Conservation (phyloP, 2,797 vertebrate species). For the Pantherophis alleghaniensis region DNA sequence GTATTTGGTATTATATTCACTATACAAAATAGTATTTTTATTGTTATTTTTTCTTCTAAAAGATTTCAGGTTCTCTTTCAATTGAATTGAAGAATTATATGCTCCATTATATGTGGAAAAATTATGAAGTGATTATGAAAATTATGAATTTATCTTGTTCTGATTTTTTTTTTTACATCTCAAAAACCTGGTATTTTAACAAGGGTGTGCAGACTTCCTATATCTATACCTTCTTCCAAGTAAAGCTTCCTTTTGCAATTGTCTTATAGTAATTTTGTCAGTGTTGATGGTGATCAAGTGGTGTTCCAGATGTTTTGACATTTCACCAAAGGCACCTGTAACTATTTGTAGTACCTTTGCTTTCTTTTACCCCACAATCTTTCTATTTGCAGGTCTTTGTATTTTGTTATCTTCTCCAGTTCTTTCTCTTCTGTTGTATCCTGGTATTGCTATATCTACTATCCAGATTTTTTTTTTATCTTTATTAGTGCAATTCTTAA, state of each 20-base stretch:
- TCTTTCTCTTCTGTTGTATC: background rate
- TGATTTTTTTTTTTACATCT: too few species aligned
- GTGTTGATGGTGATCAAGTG: background rate
- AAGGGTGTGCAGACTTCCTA: too few species aligned
- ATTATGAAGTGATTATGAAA: background rate
- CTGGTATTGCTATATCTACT: background rate
- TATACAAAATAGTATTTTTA: background rate
- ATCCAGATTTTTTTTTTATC: too few species aligned
- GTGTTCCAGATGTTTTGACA: background rate
- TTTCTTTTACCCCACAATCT: background rate
- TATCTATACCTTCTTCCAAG: background rate
- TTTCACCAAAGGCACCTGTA: background rate
- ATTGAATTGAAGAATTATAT: background rate
- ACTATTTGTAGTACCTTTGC: background rate
- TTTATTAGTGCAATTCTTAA: too few species aligned
- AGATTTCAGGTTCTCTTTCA: background rate
- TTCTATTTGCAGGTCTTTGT: background rate
- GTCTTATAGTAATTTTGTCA: background rate
- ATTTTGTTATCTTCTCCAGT: too few species aligned
- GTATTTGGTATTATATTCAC: background rate
- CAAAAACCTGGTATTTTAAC: too few species aligned
- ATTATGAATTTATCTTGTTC: too few species aligned
- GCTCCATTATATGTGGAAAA: background rate
- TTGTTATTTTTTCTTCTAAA: background rate
- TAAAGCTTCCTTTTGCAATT: background rate